Evolutionary conservation across 2,797 vertebrate genomes (phyloP).

Genomic region (Zalophus californianus): DNA sequence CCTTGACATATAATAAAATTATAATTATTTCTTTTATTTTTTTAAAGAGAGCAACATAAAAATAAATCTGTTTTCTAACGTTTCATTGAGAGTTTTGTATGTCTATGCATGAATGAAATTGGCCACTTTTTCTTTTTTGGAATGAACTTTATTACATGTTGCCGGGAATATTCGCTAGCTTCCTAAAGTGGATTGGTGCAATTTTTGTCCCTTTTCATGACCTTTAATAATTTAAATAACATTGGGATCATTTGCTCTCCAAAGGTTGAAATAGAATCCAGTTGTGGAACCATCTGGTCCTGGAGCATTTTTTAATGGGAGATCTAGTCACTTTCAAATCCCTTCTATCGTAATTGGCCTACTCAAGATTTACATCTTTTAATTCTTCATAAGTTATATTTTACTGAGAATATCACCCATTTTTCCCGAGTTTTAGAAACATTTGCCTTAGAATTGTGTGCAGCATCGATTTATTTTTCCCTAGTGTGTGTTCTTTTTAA

Average conservation of each 20-base stretch:
- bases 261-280: slow-evolving; percentile 55
- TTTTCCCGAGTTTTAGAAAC: slow-evolving; percentile 11
- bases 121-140: background rate
- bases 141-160: slow-evolving; percentile 23
- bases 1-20: background rate
- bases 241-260: slow-evolving; percentile 43
- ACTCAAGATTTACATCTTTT: slow-evolving; percentile 23
- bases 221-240: slow-evolving; percentile 40
- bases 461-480: background rate
- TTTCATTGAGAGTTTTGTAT: slow-evolving; percentile 1
- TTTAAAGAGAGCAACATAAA: background rate
- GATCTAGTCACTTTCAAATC: slow-evolving; percentile 47
- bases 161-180: slow-evolving; percentile 4
- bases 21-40: background rate
- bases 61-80: background rate
- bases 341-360: background rate
- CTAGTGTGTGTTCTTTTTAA: background rate
- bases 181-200: slow-evolving; percentile 11
- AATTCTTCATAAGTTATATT: slow-evolving; percentile 55
- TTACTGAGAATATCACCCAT: background rate
- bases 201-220: slow-evolving; percentile 21
- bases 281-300: slow-evolving; percentile 50
- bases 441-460: background rate
- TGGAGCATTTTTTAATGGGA: slow-evolving; percentile 33
- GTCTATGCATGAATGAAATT: background rate